Percentiles rank a stretch among this genome's conserved stretches.
phyloP scores from a whole-genome alignment of 2,888 invertebrate species.

The Anoncus sp. region DNA sequence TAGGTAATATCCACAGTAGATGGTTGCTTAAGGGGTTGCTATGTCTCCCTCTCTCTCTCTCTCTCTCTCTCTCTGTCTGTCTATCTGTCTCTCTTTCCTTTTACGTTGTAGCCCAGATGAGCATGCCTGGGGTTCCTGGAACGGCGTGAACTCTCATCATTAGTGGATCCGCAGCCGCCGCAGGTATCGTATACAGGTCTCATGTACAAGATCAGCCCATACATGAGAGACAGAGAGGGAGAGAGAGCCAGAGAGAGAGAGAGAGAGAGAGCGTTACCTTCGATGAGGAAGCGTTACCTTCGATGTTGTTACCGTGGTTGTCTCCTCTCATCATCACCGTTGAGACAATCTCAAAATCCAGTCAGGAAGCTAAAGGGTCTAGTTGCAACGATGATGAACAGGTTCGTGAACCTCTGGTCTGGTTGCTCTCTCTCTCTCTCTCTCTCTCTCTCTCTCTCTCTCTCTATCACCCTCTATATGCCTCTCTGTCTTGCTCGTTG shows the following conservation, averaged over 20 bases:
- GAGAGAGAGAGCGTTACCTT: too few species aligned
- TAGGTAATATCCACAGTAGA: slow-evolving; percentile 45
- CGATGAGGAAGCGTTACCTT: slow-evolving; percentile 27
- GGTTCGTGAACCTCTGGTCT: slow-evolving; percentile 39
- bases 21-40: slow-evolving; percentile 25
- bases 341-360: slow-evolving; percentile 33
- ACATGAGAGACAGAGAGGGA: slow-evolving; percentile 10
- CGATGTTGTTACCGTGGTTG: slow-evolving; percentile 15
- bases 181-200: slow-evolving; percentile 19
- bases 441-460: slow-evolving; percentile 6
- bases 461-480: neutral
- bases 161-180: slow-evolving; percentile 38
- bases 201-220: slow-evolving; percentile 32
- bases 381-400: slow-evolving; percentile 52
- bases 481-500: slow-evolving; percentile 25
- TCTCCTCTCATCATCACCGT: slow-evolving; percentile 13
- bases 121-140: slow-evolving; percentile 34
- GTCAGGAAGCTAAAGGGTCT: slow-evolving; percentile 50
- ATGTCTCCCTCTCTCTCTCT: slow-evolving; percentile 27
- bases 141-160: slow-evolving; percentile 52
- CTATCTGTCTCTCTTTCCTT: slow-evolving; percentile 20
- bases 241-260: too few species aligned
- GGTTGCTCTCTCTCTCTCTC: neutral
- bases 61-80: neutral
- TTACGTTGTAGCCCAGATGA: slow-evolving; percentile 22